Percentiles rank a stretch among this genome's conserved stretches.
Evolutionary conservation across 2,888 invertebrate species (phyloP).

Genomic region (Alloplasta piceator): DNA sequence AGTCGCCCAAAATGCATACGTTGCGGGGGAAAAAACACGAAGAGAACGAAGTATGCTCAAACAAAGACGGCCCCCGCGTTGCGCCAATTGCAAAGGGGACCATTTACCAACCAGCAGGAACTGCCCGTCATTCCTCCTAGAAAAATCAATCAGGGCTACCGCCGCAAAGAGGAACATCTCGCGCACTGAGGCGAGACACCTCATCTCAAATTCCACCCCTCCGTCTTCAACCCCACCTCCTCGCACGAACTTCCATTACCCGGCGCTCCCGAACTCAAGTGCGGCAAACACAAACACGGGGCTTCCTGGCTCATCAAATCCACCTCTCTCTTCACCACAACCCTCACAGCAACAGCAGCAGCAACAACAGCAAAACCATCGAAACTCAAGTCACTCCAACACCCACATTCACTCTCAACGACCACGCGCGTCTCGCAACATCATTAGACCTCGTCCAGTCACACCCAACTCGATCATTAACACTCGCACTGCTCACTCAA

Average conservation of each 20-base stretch:
- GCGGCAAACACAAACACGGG: no score
- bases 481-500: not conserved
- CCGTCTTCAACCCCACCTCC: no score
- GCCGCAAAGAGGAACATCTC: constrained; percentile 37
- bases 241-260: no score
- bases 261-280: no score
- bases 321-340: not conserved
- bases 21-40: no score
- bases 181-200: constrained; percentile 4
- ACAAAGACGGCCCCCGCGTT: not conserved
- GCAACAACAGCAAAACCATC: not conserved
- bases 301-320: no score
- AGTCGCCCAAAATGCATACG: not conserved
- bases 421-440: not conserved
- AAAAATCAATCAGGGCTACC: constrained; percentile 3
- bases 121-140: constrained; percentile 24
- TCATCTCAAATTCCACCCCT: not conserved
- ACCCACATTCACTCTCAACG: not conserved
- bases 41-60: not conserved
- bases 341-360: not conserved
- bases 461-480: not conserved
- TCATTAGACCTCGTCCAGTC: not conserved
- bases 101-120: constrained; percentile 3
- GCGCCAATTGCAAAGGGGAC: constrained; percentile 26
- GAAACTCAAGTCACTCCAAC: no score